phyloP scores from a whole-genome alignment of 92 coral and sea anemone genomes.

The Epizoanthus rinbou region DNA sequence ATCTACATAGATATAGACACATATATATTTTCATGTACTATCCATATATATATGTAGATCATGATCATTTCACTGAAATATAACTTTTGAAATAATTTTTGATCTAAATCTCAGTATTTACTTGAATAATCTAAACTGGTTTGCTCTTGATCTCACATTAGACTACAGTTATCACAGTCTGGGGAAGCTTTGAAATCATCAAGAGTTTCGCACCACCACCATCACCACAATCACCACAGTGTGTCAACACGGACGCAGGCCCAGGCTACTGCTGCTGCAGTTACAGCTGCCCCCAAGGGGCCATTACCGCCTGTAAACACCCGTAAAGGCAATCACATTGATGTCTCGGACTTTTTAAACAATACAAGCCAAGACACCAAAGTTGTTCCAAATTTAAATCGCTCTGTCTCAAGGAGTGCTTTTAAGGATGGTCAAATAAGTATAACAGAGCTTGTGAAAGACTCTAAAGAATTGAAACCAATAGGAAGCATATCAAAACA shows the following conservation, averaged over 20 bases:
- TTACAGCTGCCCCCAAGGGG: conserved; percentile 55
- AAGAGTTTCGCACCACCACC: conserved; percentile 52
- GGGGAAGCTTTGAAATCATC: conserved; percentile 48
- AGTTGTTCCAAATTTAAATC: conserved; percentile 63
- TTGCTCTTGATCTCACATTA: conserved; percentile 6
- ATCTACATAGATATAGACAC: not conserved
- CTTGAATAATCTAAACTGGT: too few relatives aligned
- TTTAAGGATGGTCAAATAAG: conserved; percentile 77
- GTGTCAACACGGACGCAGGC: conserved; percentile 35
- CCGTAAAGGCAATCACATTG: conserved; percentile 86
- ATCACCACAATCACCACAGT: conserved; percentile 44
- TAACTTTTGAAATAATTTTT: too few relatives aligned
- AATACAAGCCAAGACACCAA: conserved; percentile 81
- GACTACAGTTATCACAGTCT: conserved; percentile 54
- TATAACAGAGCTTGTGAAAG: conserved; percentile 83
- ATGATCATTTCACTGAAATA: too few relatives aligned
- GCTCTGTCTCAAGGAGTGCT: conserved; percentile 83
- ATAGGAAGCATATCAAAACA: conserved; percentile 87
- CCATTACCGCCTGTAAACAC: conserved; percentile 94
- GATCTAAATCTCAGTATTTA: too few relatives aligned
- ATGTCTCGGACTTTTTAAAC: conserved; percentile 92
- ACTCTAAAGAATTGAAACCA: conserved; percentile 90
- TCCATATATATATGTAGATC: too few relatives aligned
- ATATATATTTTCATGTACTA: not conserved
- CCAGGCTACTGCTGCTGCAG: conserved; percentile 49